Base-by-base conservation (phyloP, 1,140 invertebrate species). In the Drosophila littoralis region DNA sequence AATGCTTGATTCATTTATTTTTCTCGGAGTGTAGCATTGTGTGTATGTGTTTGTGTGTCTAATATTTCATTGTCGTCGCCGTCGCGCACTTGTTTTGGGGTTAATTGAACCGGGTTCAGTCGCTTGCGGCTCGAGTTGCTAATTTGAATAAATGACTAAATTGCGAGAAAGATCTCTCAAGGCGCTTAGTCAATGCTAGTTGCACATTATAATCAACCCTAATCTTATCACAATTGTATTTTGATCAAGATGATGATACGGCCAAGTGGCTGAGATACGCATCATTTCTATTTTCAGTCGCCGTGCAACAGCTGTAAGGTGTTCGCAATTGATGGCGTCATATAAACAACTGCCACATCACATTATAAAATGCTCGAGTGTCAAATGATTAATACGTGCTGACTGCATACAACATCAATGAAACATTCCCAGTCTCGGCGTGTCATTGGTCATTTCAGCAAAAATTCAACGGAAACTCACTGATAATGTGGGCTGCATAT, bases 151-250 rank as follows among this genome's bases (percentile, higher is more conserved):
- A 64, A 68, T 83, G 72, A 79, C 82, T 55, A 57, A 52, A 61
- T 58, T 67, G 36, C 55, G 67, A 48, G 13, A 50, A 7, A 35
- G 59, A 59, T 54, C 54, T 51, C 13, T 17, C 40, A 28, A 50
- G 61, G 38, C 61, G 17, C n/a, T 43, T 32, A 40, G 22, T 33
- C 48, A 42, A 32, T 9, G 32, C 43, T 64, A 73, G 7, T 28
- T 42, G 38, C 43, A 54, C 57, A 15, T 60, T 69, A 50, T 35
- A 51, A 55, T 70, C 42, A 59, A 66, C 45, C 52, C 64, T 89
- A 86, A 86, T 88, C 84, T 86, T 75, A 86, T 86, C 83, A 83
- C 65, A 79, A 82, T 52, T 60, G 69, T 35, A 54, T 71, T 66
- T 38, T 52, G 48, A 63, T 33, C 65, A 55, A 40, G 42, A 22